Evolutionary conservation across 2,113 vertebrate species (phyloP), one percentile per base, ranked within the genome.

Genomic region (Myrmophylax atrothorax): DNA sequence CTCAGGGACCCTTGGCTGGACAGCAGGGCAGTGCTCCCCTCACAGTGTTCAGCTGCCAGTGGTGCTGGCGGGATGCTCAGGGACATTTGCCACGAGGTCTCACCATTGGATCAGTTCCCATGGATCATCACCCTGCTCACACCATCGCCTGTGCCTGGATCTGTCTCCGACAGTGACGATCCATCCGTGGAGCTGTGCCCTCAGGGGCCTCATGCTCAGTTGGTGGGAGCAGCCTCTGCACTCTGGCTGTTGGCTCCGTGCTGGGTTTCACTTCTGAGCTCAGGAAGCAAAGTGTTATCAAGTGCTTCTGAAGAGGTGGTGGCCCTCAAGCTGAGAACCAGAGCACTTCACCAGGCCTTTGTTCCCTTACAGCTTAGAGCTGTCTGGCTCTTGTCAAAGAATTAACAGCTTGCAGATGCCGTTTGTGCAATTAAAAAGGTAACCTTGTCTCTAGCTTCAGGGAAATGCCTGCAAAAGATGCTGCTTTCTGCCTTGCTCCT

Each of bases 251-350:
- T 40, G 33, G 49, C 59, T 88, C 59, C 17, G 1, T 1, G 14
- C 31, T 55, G 38, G 68, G 73, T 77, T 90, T 88, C 4, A 5
- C 85, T 56, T 37, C 66, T 37, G 76, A 94, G 89, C 91, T 95
- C 22, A 1, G 91, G 87, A 82, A 82, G 73, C 73, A 47, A 89
- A 95, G 84, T 35, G 37, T 80, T 72, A 59, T 94, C 83, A n/a
- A 95, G 95, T 90, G 94, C 31, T 70, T 59, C 86, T 96, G 86
- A 81, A 95, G 95, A 89, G 86, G 72, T 35, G 55, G 91, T 84
- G 79, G 95, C 93, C 93, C 95, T 96, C 18, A 38, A 96, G 94
- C 89, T 58, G 69, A 89, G 83, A 93, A 80, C 35, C 52, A 47
- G 76, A 66, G 76, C 86, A 59, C 95, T 96, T 77, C 72, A 93